phyloP scores from a whole-genome alignment of 1,140 invertebrate species.

The Contarinia nasturtii region DNA sequence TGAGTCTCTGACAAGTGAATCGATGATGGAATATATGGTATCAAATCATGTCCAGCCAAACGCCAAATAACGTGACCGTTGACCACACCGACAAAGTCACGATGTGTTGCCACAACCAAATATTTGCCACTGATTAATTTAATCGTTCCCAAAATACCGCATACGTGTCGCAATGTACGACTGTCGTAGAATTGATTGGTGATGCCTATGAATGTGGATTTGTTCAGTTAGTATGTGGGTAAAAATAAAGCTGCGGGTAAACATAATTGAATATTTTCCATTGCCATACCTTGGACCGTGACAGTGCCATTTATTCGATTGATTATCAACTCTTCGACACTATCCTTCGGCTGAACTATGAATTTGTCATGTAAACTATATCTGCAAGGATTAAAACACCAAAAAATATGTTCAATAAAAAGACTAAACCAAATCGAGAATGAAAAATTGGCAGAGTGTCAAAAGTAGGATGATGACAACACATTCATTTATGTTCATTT shows the following conservation, averaged over 20 bases:
- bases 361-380: conserved; percentile 55
- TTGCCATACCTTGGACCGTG: conserved; percentile 35
- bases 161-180: conserved; percentile 36
- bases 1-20: conserved; percentile 58
- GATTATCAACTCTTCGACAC: conserved; percentile 43
- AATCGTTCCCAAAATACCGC: conserved; percentile 77
- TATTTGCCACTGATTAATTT: conserved; percentile 71
- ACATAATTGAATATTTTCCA: background rate
- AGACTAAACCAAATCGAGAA: conserved; percentile 1
- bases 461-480: background rate
- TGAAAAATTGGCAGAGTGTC: background rate
- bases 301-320: conserved; percentile 49
- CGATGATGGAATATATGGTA: conserved; percentile 67
- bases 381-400: conserved; percentile 26
- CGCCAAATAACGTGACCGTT: conserved; percentile 74
- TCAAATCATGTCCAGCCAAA: conserved; percentile 61
- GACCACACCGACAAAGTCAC: conserved; percentile 66
- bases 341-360: conserved; percentile 42
- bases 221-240: no score
- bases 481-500: no score
- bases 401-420: conserved; percentile 5
- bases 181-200: background rate
- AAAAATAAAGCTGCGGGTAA: background rate
- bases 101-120: conserved; percentile 75
- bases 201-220: no score